Evolutionary conservation across 1,140 invertebrate genomes (phyloP).

Genomic region (Mya arenaria): DNA sequence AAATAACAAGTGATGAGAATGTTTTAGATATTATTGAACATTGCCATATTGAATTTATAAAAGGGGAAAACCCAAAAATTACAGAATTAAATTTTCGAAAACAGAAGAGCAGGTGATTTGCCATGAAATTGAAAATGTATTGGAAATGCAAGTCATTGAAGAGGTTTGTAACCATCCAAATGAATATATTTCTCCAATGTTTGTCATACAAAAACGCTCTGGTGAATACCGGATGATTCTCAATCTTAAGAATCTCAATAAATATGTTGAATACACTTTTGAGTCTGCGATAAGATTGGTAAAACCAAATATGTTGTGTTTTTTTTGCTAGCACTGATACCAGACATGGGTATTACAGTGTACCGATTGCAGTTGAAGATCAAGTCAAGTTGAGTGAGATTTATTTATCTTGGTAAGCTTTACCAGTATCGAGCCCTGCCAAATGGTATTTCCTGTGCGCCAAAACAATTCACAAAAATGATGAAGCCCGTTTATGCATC

Average conservation of each 20-base stretch:
- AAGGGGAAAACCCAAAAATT: background rate
- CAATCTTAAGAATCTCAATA: conserved; percentile 41
- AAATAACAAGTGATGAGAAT: conserved; percentile 9
- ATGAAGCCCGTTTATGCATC: conserved; percentile 28
- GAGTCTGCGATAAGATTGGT: conserved; percentile 42
- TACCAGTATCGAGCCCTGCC: conserved; percentile 14
- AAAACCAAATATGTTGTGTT: background rate
- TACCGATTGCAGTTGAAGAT: conserved; percentile 12
- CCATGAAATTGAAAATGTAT: conserved; percentile 24
- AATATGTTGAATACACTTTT: conserved; percentile 35
- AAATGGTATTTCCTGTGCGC: conserved; percentile 45
- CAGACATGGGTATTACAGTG: conserved; percentile 22
- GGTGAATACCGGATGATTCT: conserved; percentile 35
- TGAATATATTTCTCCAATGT: conserved; percentile 20
- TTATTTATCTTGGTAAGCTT: conserved; percentile 6
- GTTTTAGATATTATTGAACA: conserved; percentile 33
- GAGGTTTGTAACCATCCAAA: conserved; percentile 15
- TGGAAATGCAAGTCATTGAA: conserved; percentile 23
- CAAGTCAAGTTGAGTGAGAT: conserved; percentile 30
- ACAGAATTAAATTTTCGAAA: conserved; percentile 4
- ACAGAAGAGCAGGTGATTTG: conserved; percentile 2
- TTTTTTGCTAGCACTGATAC: background rate
- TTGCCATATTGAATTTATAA: conserved; percentile 37
- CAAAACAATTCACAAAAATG: conserved; percentile 14
- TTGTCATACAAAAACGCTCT: conserved; percentile 18